Evolutionary conservation across 2,888 invertebrate genomes (phyloP), one percentile per base, ranked within the genome.

Genomic region (Drosophila flavopinicola): DNA sequence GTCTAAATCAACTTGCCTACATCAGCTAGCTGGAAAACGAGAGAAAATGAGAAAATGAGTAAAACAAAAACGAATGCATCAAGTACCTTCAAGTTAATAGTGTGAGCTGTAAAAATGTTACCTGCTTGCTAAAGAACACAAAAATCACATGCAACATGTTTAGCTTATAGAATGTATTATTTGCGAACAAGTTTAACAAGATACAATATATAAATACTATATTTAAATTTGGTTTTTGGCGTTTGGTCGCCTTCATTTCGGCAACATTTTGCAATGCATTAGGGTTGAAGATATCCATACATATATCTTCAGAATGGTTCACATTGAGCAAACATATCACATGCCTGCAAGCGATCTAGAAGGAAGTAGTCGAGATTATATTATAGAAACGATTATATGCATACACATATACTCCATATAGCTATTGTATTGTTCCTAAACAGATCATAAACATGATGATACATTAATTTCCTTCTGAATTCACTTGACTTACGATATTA

Each of bases 51-150:
- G 27, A 24, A 24, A 20, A 51, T 42, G 41, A 51, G 13, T 45
- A 38, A 49, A 54, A 25, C 42, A 54, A 70, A 9, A 15, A 23
- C 3, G 1, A 27, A 75, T 66, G 72, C 72, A 80, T 78, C 73
- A 66, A 78, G 89, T 90, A 90, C 90, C 90, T 90, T 82, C 82
- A 86, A 75, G 53, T 70, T 79, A 78, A 90, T 89, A 89, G 88
- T 87, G 85, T 83, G 90, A 90, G 90, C 90, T 90, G 90, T 90
- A 90, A 89, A 90, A 88, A 90, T 78, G 90, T 88, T 90, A 90
- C 90, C 90, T 90, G 90, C 90, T 90, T 90, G 82, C 89, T 83
- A 87, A 60, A 64, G 56, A 79, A 61, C 48, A 56, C 38, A 38
- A 51, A 45, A 49, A 61, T 39, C 32, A 61, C 63, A 47, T 52